These are phyloP conservation scores for Trichopria drosophilae DNA, from an alignment of 2,888 invertebrate genomes.

Conservation along the genomic window DNA sequence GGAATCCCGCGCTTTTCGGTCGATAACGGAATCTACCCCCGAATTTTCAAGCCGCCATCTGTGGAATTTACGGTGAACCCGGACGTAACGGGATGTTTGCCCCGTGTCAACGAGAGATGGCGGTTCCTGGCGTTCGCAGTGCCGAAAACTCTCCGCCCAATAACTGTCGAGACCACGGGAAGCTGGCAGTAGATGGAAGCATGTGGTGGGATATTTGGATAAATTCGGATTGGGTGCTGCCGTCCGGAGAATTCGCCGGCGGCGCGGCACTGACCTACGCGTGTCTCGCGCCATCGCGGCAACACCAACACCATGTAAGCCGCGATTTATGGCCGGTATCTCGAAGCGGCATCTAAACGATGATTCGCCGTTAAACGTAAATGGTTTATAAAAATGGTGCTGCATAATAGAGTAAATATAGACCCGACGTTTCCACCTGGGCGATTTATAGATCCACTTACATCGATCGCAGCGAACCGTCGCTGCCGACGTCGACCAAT, in stretches of 20 bases:
- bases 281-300: conserved; percentile 46
- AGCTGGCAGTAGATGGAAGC: too few relatives aligned
- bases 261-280: conserved; percentile 53
- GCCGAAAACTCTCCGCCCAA: conserved; percentile 31
- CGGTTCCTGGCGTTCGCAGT: conserved; percentile 39
- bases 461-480: conserved; percentile 27
- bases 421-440: conserved; percentile 47
- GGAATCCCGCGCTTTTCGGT: too few relatives aligned
- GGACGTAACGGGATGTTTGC: conserved; percentile 36
- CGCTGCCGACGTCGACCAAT: conserved; percentile 8
- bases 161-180: too few relatives aligned
- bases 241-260: background rate
- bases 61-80: conserved; percentile 44
- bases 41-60: conserved; percentile 49
- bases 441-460: conserved; percentile 56
- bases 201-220: background rate
- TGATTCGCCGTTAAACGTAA: conserved; percentile 57
- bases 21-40: conserved; percentile 33
- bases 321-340: conserved; percentile 54
- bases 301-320: conserved; percentile 41
- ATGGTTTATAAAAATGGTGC: conserved; percentile 51
- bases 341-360: conserved; percentile 56
- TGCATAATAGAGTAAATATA: conserved; percentile 59
- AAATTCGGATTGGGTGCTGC: conserved; percentile 4
- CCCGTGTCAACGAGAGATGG: conserved; percentile 50